phyloP scores from a whole-genome alignment of 2,113 vertebrate genomes.

The Periophthalmodon schlosseri region DNA sequence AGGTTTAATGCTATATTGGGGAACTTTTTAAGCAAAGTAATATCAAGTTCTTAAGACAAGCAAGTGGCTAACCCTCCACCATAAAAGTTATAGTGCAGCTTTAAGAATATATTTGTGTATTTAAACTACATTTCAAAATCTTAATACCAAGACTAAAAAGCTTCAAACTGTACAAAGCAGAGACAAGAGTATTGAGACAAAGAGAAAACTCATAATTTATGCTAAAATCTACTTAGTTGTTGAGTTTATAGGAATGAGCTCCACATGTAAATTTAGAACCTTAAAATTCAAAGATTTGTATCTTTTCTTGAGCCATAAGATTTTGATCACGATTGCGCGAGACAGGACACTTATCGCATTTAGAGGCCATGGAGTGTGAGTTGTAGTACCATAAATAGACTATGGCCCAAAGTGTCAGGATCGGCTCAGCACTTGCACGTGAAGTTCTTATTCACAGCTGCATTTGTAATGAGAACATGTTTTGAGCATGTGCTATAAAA shows the following conservation, averaged over 20 bases:
- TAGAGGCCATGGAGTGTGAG: neutral
- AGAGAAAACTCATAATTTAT: too few relatives aligned
- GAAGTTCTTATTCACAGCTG: conserved; percentile 42
- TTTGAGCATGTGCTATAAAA: conserved; percentile 45
- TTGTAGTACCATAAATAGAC: neutral
- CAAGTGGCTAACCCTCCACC: too few relatives aligned
- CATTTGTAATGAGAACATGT: conserved; percentile 50
- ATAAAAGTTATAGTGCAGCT: neutral
- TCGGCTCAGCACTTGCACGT: conserved; percentile 7
- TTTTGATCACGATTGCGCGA: neutral
- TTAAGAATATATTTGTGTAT: too few relatives aligned
- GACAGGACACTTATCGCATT: neutral
- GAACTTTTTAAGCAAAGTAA: neutral
- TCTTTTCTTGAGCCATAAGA: neutral
- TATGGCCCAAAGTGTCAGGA: conserved; percentile 17
- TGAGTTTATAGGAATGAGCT: neutral
- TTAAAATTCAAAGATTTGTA: neutral
- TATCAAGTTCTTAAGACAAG: neutral
- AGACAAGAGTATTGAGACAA: too few relatives aligned
- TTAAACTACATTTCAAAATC: too few relatives aligned
- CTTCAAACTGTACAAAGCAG: too few relatives aligned
- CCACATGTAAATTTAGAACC: neutral
- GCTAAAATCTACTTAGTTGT: too few relatives aligned
- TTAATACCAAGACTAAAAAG: too few relatives aligned
- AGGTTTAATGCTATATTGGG: too few relatives aligned